phyloP scores from a whole-genome alignment of 2,113 vertebrate genomes.

The Austrofundulus limnaeus region DNA sequence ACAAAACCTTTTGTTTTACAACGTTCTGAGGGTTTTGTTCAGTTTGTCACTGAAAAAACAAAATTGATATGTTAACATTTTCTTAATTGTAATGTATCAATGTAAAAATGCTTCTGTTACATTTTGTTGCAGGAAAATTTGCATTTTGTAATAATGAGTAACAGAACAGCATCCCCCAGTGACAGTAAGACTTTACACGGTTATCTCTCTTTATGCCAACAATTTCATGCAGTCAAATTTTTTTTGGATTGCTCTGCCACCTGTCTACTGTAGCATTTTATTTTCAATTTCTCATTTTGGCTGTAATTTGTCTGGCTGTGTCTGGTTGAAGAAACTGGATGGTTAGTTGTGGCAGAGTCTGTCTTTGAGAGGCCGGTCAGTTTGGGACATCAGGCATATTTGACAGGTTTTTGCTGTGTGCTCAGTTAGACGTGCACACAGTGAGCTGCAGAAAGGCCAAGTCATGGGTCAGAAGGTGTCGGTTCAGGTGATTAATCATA shows the following conservation, averaged over 20 bases:
- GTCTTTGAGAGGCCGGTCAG: slow-evolving; percentile 56
- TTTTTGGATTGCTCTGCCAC: no score
- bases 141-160: no score
- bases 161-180: no score
- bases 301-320: slow-evolving; percentile 33
- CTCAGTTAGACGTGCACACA: slow-evolving; percentile 50
- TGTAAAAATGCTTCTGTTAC: no score
- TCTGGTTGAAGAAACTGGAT: slow-evolving; percentile 26
- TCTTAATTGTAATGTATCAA: neutral
- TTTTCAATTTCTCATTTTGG: slow-evolving; percentile 23
- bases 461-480: slow-evolving; percentile 18
- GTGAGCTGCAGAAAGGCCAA: slow-evolving; percentile 27
- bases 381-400: slow-evolving; percentile 60
- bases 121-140: no score
- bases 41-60: neutral
- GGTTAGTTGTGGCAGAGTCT: slow-evolving; percentile 30
- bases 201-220: no score
- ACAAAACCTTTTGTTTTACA: neutral
- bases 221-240: no score
- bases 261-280: neutral
- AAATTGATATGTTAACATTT: neutral
- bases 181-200: no score
- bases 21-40: neutral
- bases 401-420: slow-evolving; percentile 67
- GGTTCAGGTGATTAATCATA: slow-evolving; percentile 23